Conservation (phyloP, 2,797 vertebrate species). For the Fringilla coelebs region DNA sequence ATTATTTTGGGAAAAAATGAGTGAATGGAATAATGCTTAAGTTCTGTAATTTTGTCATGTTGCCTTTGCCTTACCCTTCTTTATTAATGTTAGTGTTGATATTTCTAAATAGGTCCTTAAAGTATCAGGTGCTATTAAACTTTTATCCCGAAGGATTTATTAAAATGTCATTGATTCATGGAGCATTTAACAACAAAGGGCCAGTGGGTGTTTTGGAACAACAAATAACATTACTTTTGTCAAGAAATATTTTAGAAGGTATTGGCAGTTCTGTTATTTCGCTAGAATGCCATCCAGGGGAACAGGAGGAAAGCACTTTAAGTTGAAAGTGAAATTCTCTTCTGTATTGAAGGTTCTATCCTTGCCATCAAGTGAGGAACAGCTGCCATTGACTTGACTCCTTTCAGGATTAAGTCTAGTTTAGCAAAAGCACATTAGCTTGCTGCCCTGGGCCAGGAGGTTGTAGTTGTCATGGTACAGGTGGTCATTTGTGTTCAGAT, state of each 20-base stretch:
- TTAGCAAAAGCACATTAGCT: constrained; percentile 27
- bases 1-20: constrained; percentile 38
- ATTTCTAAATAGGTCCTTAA: constrained; percentile 18
- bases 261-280: neutral
- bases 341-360: neutral
- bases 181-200: constrained; percentile 26
- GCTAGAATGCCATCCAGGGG: neutral
- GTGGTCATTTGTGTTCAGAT: neutral
- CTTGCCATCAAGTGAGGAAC: neutral
- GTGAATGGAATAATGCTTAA: neutral
- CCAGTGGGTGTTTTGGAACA: neutral
- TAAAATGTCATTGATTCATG: constrained; percentile 8
- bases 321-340: constrained; percentile 24
- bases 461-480: constrained; percentile 28
- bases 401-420: neutral
- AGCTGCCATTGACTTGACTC: neutral
- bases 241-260: neutral
- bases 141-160: constrained; percentile 38
- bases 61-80: constrained; percentile 51
- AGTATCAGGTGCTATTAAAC: constrained; percentile 69
- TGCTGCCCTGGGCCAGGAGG: neutral
- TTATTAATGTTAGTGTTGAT: constrained; percentile 3
- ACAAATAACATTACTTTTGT: neutral
- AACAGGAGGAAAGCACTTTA: neutral
- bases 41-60: constrained; percentile 9